Base-by-base conservation (phyloP, 2,797 vertebrate species). In the Eutrigla gurnardus region DNA sequence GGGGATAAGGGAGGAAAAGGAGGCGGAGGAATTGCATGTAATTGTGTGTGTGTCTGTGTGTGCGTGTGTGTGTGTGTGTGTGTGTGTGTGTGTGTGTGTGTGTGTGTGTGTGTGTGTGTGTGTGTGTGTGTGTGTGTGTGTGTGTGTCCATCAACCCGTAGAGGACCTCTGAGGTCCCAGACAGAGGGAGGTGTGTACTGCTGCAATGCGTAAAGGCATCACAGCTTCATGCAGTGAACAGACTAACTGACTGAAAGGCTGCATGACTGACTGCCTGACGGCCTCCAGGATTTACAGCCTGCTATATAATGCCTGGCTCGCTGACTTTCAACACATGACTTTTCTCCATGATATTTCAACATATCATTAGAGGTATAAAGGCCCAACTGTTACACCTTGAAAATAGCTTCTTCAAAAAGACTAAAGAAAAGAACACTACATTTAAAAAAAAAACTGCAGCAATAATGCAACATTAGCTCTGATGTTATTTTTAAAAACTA, bases 171-270 rank as follows among this genome's bases (percentile, higher is more conserved):
- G 84, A 89, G 84, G 89, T 86, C 87, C 70, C 80, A 85, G 77
- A 88, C 87, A 81, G 81, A 65, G 83, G 88, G 89, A 89, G 87
- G 91, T 89, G 92, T 88, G 80, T 78, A 71, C 87, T 93, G 85
- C 91, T 93, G 92, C 92, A 93, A 90, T 93, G 92, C 92, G 91
- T 93, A 93, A 91, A 93, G 89, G 73, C 86, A 84, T 82, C 83
- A 72, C 61, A 73, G 85, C 76, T 73, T 39, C 65, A 58, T 25
- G 84, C 80, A 80, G 85, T 5, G 70, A 76, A 65, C 67, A 69
- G 81, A 81, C 62, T 52, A 80, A 70, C 71, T 54, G 86, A 80
- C 77, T 78, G 78, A 87, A 71, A 73, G 62, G 45, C 70, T 65
- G 80, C 76, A 64, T 74, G 83, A 76, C 32, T 75, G 77, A 68